Conservation (phyloP, 2,113 vertebrate species). For the Rattus rattus region DNA sequence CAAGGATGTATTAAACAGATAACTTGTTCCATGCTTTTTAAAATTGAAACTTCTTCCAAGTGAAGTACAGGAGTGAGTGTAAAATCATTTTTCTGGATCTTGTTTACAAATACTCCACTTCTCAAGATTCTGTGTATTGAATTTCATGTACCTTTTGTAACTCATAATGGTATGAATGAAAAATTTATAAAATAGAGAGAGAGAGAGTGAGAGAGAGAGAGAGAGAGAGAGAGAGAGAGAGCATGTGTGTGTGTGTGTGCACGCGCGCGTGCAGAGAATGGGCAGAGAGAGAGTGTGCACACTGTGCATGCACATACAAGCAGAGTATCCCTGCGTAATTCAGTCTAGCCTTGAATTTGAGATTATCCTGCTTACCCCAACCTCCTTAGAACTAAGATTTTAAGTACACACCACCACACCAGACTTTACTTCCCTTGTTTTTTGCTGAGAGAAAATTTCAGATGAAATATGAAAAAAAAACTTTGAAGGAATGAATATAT, state of each 20-base stretch:
- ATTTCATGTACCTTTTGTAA: slow-evolving; percentile 48
- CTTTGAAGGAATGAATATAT: slow-evolving; percentile 54
- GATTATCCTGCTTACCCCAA: background rate
- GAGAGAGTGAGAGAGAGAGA: background rate
- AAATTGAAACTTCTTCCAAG: background rate
- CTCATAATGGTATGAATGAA: slow-evolving; percentile 61
- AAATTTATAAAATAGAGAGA: slow-evolving; percentile 34
- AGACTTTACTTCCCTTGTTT: slow-evolving; percentile 51
- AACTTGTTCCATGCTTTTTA: background rate
- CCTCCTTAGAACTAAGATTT: background rate
- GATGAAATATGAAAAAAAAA: slow-evolving; percentile 61
- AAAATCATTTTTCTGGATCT: background rate
- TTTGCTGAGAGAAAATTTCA: slow-evolving; percentile 62
- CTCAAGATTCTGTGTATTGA: slow-evolving; percentile 35
- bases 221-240: background rate
- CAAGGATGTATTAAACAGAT: slow-evolving; percentile 1
- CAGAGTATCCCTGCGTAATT: background rate
- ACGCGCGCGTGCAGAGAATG: no score
- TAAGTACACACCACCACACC: background rate
- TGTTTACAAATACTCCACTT: slow-evolving; percentile 5
- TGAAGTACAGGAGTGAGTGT: background rate
- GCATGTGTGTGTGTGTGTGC: no score
- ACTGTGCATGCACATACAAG: background rate
- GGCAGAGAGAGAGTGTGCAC: rapidly evolving
- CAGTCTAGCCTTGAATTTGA: background rate